A percentile compares a stretch with the other conserved stretches of the same genome.
Conservation (phyloP, 2,113 vertebrate genomes). For the Athene cunicularia region DNA sequence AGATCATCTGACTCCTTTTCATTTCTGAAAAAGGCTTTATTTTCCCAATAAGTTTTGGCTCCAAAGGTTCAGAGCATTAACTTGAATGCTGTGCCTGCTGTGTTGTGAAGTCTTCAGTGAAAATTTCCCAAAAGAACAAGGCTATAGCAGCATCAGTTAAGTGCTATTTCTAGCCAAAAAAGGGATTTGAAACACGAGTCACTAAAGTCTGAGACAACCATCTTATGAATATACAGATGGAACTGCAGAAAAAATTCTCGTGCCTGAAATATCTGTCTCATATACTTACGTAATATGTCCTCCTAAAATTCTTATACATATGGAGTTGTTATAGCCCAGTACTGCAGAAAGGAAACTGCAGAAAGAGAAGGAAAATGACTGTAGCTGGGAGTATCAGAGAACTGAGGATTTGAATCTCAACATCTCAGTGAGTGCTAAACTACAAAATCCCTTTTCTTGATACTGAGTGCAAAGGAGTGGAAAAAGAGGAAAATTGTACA, state of each 20-base stretch:
- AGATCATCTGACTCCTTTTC: not conserved
- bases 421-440: not conserved
- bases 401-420: not conserved
- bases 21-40: constrained; percentile 7
- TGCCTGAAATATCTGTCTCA: constrained; percentile 38
- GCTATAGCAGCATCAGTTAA: not conserved
- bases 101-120: not conserved
- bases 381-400: not conserved
- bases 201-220: not conserved
- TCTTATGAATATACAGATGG: constrained; percentile 40
- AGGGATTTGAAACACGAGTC: not conserved
- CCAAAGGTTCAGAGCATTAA: constrained; percentile 17
- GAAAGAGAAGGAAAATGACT: not conserved
- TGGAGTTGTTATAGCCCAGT: not conserved
- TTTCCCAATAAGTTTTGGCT: constrained; percentile 7
- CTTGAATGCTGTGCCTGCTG: not conserved
- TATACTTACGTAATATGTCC: constrained; percentile 20
- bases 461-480: not conserved
- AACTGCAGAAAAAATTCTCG: not conserved
- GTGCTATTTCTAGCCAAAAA: constrained; percentile 30
- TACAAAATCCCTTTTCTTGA: not conserved
- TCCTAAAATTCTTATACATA: constrained; percentile 16
- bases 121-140: not conserved
- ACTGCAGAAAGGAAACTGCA: not conserved
- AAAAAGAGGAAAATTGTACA: not conserved